Base-by-base conservation (phyloP, 2,113 vertebrate genomes). In the Procavia capensis region DNA sequence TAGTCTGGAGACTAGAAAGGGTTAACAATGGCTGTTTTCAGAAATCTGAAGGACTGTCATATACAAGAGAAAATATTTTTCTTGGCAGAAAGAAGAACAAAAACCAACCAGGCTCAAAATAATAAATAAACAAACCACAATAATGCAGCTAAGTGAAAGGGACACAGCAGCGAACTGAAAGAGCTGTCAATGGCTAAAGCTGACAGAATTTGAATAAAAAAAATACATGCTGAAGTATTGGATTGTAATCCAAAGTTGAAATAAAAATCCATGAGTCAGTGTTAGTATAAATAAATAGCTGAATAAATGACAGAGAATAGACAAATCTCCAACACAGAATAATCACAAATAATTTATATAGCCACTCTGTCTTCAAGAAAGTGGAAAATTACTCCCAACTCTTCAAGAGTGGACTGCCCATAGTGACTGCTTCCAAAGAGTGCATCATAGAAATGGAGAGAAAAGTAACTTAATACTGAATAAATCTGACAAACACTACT, bases 71-170 rank as follows among this genome's bases (percentile, higher is more conserved):
- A 11, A 6, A 78, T 89, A 75, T 54, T 57, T 89, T 82, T 70
- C 24, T 11, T 85, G 59, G 41, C 24, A 72, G 9, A 90, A 68
- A 10, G 47, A 66, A 95, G 24, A 88, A 63, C 27, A 91, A 95
- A 95, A 95, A 47, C 43, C n/a, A 75, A 66, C 43, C 16, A 89
- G 22, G 13, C 41, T 90, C 81, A 95, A 95, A 95, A 92, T n/a
- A 47, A 66, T 59, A 70, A 83, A 85, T 86, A 75, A 70, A n/a
- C 78, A 78, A 74, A 22, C 31, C 22, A 86, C 34, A 84, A 57
- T 13, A 3, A 85, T 34, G 50, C 13, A 54, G 50, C 50, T 54
- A 54, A 13, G 50, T 54, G 13, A 54, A 54, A 54, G 50, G 50
- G 50, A 54, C 14, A 54, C 50, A 54, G 50, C 2, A 54, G 50